Conservation (phyloP, 2,888 invertebrate genomes). For the Drosophila borealis region DNA sequence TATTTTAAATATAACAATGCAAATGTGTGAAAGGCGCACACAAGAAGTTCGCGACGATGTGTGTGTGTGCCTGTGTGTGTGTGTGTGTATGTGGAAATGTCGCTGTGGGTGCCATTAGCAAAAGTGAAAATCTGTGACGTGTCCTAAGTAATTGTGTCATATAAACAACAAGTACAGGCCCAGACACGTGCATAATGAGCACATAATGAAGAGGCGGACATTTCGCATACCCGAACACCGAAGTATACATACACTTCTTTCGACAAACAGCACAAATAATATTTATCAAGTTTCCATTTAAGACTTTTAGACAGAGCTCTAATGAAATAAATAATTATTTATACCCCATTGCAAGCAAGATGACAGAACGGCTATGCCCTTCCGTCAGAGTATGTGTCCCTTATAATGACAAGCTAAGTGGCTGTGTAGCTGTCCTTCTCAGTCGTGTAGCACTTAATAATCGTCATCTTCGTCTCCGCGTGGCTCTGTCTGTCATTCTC, state of each 20-base stretch:
- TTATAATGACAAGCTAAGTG: constrained; percentile 38
- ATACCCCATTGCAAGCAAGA: background rate
- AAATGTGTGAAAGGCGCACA: constrained; percentile 40
- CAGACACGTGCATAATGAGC: constrained; percentile 64
- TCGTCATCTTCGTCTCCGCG: constrained; percentile 6
- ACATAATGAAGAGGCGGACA: constrained; percentile 23
- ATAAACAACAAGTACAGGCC: constrained; percentile 35
- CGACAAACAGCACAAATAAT: constrained; percentile 1
- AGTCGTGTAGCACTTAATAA: constrained; percentile 26
- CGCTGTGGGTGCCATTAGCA: constrained; percentile 62
- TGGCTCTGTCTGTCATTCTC: constrained; percentile 46
- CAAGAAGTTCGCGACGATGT: constrained; percentile 13
- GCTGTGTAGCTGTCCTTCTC: constrained; percentile 11
- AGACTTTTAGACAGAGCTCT: background rate
- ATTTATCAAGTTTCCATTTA: constrained; percentile 2
- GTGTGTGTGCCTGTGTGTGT: constrained; percentile 2
- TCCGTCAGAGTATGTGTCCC: constrained; percentile 16
- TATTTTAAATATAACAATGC: constrained; percentile 71
- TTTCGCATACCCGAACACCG: background rate
- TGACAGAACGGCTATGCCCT: constrained; percentile 27
- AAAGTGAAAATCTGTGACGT: constrained; percentile 73
- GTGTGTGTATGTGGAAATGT: constrained; percentile 22
- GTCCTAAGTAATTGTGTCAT: constrained; percentile 77
- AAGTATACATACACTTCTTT: constrained; percentile 17
- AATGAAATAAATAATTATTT: constrained; percentile 28